Conservation (phyloP, 1,140 invertebrate genomes). For the Acromyrmex heyeri region DNA sequence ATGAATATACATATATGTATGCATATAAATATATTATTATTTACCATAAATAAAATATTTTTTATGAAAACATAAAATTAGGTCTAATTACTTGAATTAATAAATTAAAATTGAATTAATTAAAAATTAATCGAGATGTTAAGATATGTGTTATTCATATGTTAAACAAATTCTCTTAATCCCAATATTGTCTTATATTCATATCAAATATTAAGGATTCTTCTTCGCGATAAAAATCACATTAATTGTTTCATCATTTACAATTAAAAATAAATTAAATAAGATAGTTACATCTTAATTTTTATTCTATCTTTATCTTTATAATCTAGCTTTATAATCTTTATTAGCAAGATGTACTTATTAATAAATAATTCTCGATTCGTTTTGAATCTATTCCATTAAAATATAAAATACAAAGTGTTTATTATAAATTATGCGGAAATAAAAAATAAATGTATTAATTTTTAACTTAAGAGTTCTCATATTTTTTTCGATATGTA, state of each 20-base stretch:
- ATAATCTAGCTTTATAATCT: too few species aligned
- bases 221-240: neutral
- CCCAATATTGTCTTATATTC: neutral
- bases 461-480: neutral
- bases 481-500: neutral
- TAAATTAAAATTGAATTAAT: neutral
- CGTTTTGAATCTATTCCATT: neutral
- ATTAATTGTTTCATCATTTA: neutral
- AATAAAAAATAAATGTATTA: neutral
- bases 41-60: neutral
- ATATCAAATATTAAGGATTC: neutral
- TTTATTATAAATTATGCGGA: neutral
- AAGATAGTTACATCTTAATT: too few species aligned
- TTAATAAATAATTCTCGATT: conserved; percentile 2
- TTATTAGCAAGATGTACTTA: neutral
- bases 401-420: neutral
- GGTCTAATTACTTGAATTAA: neutral
- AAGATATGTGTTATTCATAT: neutral
- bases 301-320: too few species aligned
- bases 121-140: conserved; percentile 2
- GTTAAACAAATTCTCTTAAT: neutral
- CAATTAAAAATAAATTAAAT: too few species aligned
- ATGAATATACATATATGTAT: neutral
- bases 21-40: neutral
- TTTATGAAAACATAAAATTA: neutral